Percentiles rank a stretch among this genome's conserved stretches.
phyloP scores from a whole-genome alignment of 2,797 vertebrate species.

The Micromesistius poutassou region DNA sequence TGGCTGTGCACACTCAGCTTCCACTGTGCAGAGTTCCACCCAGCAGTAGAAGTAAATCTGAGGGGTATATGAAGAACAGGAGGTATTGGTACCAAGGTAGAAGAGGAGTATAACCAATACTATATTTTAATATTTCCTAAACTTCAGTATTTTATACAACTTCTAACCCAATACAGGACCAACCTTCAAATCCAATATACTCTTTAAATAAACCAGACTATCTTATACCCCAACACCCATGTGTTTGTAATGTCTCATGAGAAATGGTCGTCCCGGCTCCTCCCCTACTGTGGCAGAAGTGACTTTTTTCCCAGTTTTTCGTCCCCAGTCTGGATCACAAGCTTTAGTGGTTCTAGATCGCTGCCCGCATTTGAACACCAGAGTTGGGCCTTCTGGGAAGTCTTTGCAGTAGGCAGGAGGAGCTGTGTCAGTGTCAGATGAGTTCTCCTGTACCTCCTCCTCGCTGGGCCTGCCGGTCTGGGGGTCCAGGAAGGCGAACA shows the following conservation, averaged over 20 bases:
- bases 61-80: background rate
- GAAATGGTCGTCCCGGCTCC: background rate
- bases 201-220: background rate
- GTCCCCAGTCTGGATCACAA: too few species aligned
- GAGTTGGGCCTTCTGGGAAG: too few species aligned
- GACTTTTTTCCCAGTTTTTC: background rate
- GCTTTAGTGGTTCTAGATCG: background rate
- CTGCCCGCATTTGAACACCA: too few species aligned
- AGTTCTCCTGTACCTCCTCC: slow-evolving; percentile 54
- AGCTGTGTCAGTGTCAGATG: too few species aligned
- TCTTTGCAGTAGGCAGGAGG: too few species aligned
- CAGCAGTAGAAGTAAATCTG: slow-evolving; percentile 72
- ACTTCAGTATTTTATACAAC: too few species aligned
- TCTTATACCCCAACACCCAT: background rate
- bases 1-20: slow-evolving; percentile 51
- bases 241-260: background rate
- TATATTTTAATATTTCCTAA: too few species aligned
- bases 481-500: slow-evolving; percentile 68
- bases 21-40: slow-evolving; percentile 66
- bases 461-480: slow-evolving; percentile 51
- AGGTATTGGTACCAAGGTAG: background rate
- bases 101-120: background rate
- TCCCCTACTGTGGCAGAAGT: too few species aligned
- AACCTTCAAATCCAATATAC: background rate
- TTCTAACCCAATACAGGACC: background rate